Evolutionary conservation across 1,140 invertebrate species (phyloP).

Genomic region (Dinoponera quadriceps): DNA sequence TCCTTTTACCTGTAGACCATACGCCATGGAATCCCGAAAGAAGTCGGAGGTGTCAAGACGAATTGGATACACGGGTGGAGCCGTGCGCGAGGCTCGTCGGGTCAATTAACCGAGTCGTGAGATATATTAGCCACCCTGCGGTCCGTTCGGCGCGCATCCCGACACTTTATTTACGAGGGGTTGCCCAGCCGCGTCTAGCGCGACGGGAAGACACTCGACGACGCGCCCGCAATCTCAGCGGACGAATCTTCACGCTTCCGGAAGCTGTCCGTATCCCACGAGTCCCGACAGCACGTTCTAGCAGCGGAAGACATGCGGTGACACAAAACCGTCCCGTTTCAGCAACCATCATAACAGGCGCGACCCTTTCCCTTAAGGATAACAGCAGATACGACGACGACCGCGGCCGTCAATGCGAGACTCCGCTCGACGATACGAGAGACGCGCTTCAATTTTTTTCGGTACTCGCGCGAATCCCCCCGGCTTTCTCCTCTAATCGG

Average conservation of each 20-base stretch:
- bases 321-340: background rate
- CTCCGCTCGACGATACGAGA: background rate
- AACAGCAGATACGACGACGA: constrained; percentile 8
- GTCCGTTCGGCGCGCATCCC: constrained; percentile 66
- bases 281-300: constrained; percentile 9
- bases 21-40: constrained; percentile 62
- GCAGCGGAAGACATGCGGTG: background rate
- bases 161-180: constrained; percentile 76
- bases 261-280: constrained; percentile 81
- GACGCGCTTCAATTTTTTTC: too few relatives aligned
- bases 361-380: constrained; percentile 2
- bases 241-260: constrained; percentile 83
- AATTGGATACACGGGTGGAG: constrained; percentile 70
- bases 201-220: constrained; percentile 53
- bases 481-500: too few relatives aligned
- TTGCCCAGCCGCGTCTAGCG: constrained; percentile 59
- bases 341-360: constrained; percentile 27
- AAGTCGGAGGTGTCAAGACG: constrained; percentile 71
- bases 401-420: constrained; percentile 18
- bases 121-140: constrained; percentile 76
- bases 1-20: constrained; percentile 63
- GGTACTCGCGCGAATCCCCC: too few relatives aligned
- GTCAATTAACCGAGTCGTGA: constrained; percentile 79
- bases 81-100: constrained; percentile 63
- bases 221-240: constrained; percentile 71